Conservation (phyloP, 2,113 vertebrate species). For the Trematocara variabile region DNA sequence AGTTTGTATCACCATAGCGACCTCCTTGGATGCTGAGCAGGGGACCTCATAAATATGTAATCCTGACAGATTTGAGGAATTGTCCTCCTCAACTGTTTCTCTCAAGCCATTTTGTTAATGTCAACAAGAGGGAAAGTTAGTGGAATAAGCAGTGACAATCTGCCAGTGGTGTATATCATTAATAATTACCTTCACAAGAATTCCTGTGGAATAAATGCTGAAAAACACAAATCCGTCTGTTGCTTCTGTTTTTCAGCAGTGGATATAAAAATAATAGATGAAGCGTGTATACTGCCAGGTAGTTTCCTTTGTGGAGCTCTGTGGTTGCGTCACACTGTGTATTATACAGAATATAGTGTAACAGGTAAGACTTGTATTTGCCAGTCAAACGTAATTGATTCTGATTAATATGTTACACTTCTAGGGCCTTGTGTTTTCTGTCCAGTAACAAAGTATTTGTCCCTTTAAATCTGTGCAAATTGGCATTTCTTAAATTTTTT, state of each 20-base stretch:
- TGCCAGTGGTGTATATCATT: constrained; percentile 62
- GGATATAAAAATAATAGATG: constrained; percentile 41
- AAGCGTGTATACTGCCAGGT: background rate
- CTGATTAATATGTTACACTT: background rate
- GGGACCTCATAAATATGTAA: constrained; percentile 77
- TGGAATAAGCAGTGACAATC: constrained; percentile 69
- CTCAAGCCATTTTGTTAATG: constrained; percentile 73
- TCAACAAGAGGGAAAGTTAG: constrained; percentile 71
- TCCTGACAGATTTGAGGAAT: constrained; percentile 74
- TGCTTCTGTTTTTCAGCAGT: constrained; percentile 29
- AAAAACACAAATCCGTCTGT: constrained; percentile 23
- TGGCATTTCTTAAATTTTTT: background rate
- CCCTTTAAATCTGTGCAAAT: background rate
- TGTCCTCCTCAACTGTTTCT: constrained; percentile 66
- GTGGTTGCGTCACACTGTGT: background rate
- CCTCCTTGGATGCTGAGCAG: constrained; percentile 68
- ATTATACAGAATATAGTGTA: background rate
- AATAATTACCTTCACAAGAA: constrained; percentile 54
- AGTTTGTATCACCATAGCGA: constrained; percentile 67
- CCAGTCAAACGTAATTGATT: background rate
- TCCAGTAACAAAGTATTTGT: background rate
- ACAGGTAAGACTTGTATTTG: background rate
- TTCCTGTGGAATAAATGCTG: constrained; percentile 33
- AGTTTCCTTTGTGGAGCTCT: background rate
- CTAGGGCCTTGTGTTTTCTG: background rate